phyloP scores from a whole-genome alignment of 1,140 invertebrate species.

The Neotoxoptera formosana region DNA sequence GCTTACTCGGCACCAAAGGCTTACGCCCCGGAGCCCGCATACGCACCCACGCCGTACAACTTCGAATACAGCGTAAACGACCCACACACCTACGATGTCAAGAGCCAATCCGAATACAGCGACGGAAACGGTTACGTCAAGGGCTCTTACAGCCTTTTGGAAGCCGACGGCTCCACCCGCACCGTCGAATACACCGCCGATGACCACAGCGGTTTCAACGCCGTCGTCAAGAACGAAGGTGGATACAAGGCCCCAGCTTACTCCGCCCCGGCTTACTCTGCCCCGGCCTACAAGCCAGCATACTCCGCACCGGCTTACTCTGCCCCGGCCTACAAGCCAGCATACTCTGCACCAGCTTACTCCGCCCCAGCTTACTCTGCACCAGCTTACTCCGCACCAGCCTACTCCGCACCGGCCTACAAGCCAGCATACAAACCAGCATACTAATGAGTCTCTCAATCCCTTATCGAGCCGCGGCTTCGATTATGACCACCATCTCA shows the following conservation, averaged over 20 bases:
- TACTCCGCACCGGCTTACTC: constrained; percentile 53
- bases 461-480: too few species aligned
- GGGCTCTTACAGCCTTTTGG: constrained; percentile 66
- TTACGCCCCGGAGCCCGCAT: constrained; percentile 50
- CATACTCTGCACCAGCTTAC: constrained; percentile 49
- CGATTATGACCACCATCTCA: too few species aligned
- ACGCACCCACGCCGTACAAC: constrained; percentile 53
- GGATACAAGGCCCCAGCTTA: neutral
- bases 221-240: constrained; percentile 62
- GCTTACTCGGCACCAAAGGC: constrained; percentile 18
- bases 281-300: constrained; percentile 65
- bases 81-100: constrained; percentile 66
- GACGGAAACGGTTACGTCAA: constrained; percentile 66
- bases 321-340: constrained; percentile 46
- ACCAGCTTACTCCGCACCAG: constrained; percentile 51
- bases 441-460: neutral
- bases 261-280: constrained; percentile 48
- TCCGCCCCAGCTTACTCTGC: constrained; percentile 44
- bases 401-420: constrained; percentile 38
- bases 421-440: constrained; percentile 61
- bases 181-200: constrained; percentile 67
- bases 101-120: constrained; percentile 65
- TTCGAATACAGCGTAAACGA: constrained; percentile 64
- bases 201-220: constrained; percentile 66
- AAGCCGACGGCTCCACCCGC: constrained; percentile 65